Base-by-base conservation (phyloP, 2,888 invertebrate species). In the Sinopyrophorus schimmeli region DNA sequence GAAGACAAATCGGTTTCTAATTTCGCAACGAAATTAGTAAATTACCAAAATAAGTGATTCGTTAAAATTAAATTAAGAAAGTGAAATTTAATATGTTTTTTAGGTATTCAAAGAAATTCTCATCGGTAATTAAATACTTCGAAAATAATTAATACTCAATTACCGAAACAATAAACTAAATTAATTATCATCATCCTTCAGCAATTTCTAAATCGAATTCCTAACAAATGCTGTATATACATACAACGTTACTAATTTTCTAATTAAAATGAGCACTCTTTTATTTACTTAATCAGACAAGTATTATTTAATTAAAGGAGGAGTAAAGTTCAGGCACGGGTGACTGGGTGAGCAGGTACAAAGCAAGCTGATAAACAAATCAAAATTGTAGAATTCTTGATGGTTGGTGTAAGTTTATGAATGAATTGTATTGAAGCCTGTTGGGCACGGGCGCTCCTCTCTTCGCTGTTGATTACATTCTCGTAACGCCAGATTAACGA, bases 381-480 rank as follows among this genome's bases (percentile, higher is more conserved):
- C 17, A 30, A 48, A 39, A 31, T 37, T 31, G 32, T 26, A 42
- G 28, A 52, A 27, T 37, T 34, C 21, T 10, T 47, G 34, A 15
- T 10, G 26, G 26, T 24, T 43, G 12, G 10, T 18, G 43, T 43
- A 28, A 27, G 35, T 31, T 49, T 43, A 49, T 44, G 48, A 49
- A 42, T 48, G 48, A 35, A 23, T 26, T 14, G 26, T 37, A 32
- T 43, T 23, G 15, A n/a, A 18, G 37, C 15, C 16, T 38, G 18
- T 24, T 14, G 12, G 37, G 28, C 31, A 30, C 30, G 16, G 44
- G 30, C 38, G 37, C 38, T 16, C 46, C 53, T 57, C 60, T 56
- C 57, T 61, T 12, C 59, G 43, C 53, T 46, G 37, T 17, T 20
- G 43, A 46, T 30, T 38, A 30, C 30, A 30, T 38, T 37, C 47